Evolutionary conservation across 1,140 invertebrate genomes (phyloP), one percentile per base, ranked within the genome.

Genomic region (Gonatopus flavifemur): DNA sequence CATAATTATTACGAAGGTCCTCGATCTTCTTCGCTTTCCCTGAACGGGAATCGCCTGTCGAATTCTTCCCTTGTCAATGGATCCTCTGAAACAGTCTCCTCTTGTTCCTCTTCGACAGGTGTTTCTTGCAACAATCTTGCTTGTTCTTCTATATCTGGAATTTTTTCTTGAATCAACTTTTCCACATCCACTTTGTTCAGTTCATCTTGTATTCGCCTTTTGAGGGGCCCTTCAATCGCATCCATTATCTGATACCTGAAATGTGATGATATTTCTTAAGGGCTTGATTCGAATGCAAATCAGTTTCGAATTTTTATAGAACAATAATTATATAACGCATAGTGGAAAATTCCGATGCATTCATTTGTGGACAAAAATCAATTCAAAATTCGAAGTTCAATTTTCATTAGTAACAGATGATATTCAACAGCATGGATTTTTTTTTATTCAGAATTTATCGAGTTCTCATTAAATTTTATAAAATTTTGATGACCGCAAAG

Each of bases 201-300:
- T 55, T 87, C 83, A 50, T 85, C 82, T 59, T 86, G 83, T 1
- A 91, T 78, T 36, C 84, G 82, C 50, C 83, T 81, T 59, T 82
- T 86, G 2, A 91, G 71, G 0, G 88, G 88, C 41, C 83, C 83
- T 72, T 91, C 89, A 7, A 90, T 68, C 3, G 89, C 88, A 64
- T 91, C 87, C 81, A 90, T 88, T 52, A 93, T 90, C 75, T 91
- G 89, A 74, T 90, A 88, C 41, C 76, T 77, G 43, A 20, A 36
- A 41, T 38, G 36, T n/a, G n/a, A n/a, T n/a, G n/a, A n/a, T n/a
- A 48, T n/a, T n/a, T n/a, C n/a, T n/a, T n/a, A n/a, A n/a, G n/a
- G 35, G 4, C 32, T 31, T n/a, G 15, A 21, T 38, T 7, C 21
- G 13, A 41, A 25, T 16, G 10, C 10, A n/a, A 10, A 42, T 42